A percentile compares a stretch with the other conserved stretches of the same genome.
Evolutionary conservation across 2,888 invertebrate species (phyloP).

Genomic region (Leptinotarsa rubiginosa): DNA sequence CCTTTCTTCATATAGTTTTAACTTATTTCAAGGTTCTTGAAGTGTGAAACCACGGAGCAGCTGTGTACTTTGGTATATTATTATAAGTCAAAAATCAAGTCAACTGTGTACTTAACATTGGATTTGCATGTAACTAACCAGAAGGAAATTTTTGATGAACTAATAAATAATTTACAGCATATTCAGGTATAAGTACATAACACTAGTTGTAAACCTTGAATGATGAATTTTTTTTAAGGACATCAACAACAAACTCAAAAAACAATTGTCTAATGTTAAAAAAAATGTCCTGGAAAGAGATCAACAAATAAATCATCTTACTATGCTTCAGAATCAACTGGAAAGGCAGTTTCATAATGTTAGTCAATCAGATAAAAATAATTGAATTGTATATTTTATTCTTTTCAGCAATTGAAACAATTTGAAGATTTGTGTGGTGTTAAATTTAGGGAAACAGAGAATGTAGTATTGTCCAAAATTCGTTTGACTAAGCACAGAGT

Average conservation of each 20-base stretch:
- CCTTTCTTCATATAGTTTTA: constrained; percentile 2
- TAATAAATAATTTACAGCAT: constrained; percentile 56
- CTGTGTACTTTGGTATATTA: constrained; percentile 61
- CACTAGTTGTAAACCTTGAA: constrained; percentile 25
- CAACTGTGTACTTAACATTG: constrained; percentile 60
- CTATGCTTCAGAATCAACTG: constrained; percentile 46
- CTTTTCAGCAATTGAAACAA: constrained; percentile 41
- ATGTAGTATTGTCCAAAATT: constrained; percentile 43
- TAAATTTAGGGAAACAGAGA: constrained; percentile 40
- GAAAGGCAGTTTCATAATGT: constrained; percentile 49
- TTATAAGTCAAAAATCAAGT: constrained; percentile 62
- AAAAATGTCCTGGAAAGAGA: constrained; percentile 55
- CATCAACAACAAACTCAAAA: constrained; percentile 48
- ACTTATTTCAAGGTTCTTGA: constrained; percentile 57
- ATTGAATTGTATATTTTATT: background rate
- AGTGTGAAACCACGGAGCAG: constrained; percentile 53
- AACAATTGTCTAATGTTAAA: constrained; percentile 53
- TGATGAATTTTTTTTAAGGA: constrained; percentile 38
- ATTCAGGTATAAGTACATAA: constrained; percentile 50
- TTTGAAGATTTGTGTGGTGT: constrained; percentile 33
- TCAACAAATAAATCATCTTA: constrained; percentile 49
- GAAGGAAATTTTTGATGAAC: constrained; percentile 61
- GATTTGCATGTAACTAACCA: constrained; percentile 61
- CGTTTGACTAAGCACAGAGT: constrained; percentile 48
- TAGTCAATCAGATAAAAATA: constrained; percentile 15